Base-by-base conservation (phyloP, 2,888 invertebrate genomes). In the Andricus quercusramuli region DNA sequence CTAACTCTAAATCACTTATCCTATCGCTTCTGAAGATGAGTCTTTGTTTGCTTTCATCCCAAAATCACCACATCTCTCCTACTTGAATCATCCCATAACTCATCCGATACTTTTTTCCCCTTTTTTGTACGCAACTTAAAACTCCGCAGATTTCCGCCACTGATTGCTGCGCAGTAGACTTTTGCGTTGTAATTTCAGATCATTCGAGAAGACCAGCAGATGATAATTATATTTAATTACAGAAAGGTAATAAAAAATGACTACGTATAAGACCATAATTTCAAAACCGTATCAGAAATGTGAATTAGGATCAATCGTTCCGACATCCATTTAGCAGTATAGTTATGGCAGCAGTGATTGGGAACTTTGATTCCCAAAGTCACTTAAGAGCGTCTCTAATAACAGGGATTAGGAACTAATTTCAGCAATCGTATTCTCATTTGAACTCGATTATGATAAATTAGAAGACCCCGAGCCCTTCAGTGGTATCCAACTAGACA, bases 401-500 rank as follows among this genome's bases (percentile, higher is more conserved):
- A 64, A 64, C 29, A 64, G 17, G 25, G 6, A 64, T 64, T 29
- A 29, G 0, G 17, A 64, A 64, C 29, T 64, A 15, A 64, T 29
- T 29, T 17, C 17, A 64, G 29, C 64, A 25, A 29, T 64, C 29
- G 1, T 6, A 29, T 17, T 64, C 29, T 29, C 15, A 29, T 64
- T 64, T 64, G 64, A 64, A 64, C 64, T 64, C 64, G 17, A 64
- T 64, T 64, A 29, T 29, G 64, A 64, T 64, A 68, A 47, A 68
- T 47, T 32, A 56, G 29, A 32, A 74, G 17, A 25, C 29, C 29
- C 5, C 9, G 4, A 64, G 64, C 17, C 70, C 32, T 29, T 51
- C 51, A 41, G 20, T 29, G 32, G n/a, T 32, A 74, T 56, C 11
- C n/a, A 56, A 74, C 56, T n/a, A 37, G 74, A 74, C 74, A 74